Evolutionary conservation across 2,888 invertebrate species (phyloP), one percentile per base, ranked within the genome.

Genomic region (Tachina fera): DNA sequence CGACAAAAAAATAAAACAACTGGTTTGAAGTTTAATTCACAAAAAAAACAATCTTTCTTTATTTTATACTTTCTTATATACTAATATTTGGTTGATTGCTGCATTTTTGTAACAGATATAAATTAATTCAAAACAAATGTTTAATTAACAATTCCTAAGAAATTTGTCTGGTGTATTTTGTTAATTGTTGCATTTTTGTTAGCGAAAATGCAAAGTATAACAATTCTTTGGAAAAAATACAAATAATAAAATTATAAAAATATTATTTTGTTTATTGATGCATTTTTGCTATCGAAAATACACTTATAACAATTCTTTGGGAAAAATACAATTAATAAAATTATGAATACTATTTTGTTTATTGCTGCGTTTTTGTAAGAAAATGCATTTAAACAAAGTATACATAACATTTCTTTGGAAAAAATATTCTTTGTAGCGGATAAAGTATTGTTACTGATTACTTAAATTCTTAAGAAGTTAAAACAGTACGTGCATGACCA

Each of bases 161-260:
- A 58, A 58, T 31, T 31, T 31, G 58, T 19, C 19, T 19, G 19
- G 53, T 53, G 58, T 5, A 45, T 22, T 45, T 65, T 58, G 58
- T 58, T 58, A 31, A 58, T 13, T 31, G 31, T 58, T 58, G 58
- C 58, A 58, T 31, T 58, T 58, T 58, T 13, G 13, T 31, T 58
- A 58, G 13, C 11, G 31, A 22, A 13, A 58, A 58, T 31, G 31
- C 58, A 58, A 1, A 31, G 3, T 31, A 31, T 31, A n/a, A 58
- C 22, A 58, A 58, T 58, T 58, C 58, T 60, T 60, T 60, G 60
- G 60, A 41, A 60, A 60, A 60, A 16, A 16, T 53, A 53, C 53
- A 53, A 53, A 19, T 53, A 53, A 53, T 53, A 53, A 53, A 53
- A 8, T 31, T 31, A 31, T 31, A 31, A 31, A 53, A 19, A 53